Evolutionary conservation across 2,797 vertebrate species (phyloP), one percentile per base, ranked within the genome.

Genomic region (Lacerta viridis): DNA sequence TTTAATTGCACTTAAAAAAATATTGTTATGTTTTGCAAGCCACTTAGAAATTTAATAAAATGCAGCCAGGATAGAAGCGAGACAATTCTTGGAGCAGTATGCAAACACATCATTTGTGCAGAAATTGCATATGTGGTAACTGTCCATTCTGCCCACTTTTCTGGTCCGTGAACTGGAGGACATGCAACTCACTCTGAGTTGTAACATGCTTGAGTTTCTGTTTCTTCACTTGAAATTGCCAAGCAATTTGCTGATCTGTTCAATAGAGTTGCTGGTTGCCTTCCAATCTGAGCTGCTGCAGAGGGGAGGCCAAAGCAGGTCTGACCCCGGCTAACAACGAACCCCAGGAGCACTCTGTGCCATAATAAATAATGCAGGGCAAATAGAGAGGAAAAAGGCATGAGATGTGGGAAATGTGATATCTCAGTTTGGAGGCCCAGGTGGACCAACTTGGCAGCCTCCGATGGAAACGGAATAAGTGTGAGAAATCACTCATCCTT

Each of bases 401-500:
- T 91, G 94, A 95, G 94, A 96, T 0, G 92, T 96, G 96, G 95
- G 95, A 95, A 97, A 96, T 95, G 94, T 95, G 96, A 96, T 96
- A 96, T 97, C 95, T 96, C 96, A 95, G 95, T 95, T 97, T 93
- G 71, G 87, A 96, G 94, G 95, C 95, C 96, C 95, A 96, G 71
- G 94, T 93, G 96, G 97, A 95, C 96, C 94, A 88, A 95, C 90
- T 83, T 90, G 92, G 95, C 95, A 95, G 94, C 91, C 96, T 95
- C 88, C 92, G 96, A 94, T 93, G 95, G 95, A 96, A 96, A 94
- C 90, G 93, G 93, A 97, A 93, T 95, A 97, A 96, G 96, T 97
- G 97, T 96, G 97, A 97, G 97, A 97, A 97, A 96, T 97, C 97
- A 96, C 95, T 97, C 97, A 97, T 95, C 96, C 96, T 93, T 96